Percentiles rank a stretch among this genome's conserved stretches.
These are phyloP conservation scores for Girardia tigrina DNA, from an alignment of 2,888 invertebrate species.

Conservation along the genomic window DNA sequence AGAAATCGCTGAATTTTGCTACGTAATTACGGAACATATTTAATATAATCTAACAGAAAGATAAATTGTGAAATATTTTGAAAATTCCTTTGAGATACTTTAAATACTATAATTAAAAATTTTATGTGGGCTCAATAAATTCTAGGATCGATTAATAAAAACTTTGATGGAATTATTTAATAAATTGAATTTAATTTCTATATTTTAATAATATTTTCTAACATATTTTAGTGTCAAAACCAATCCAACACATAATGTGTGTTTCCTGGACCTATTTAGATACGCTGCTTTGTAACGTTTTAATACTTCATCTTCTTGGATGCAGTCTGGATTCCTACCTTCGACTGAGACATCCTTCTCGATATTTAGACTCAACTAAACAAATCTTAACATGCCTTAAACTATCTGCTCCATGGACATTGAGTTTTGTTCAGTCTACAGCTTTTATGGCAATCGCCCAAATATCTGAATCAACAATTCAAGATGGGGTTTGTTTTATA, in stretches of 20 bases:
- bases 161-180: no score
- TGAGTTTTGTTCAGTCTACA: slow-evolving; percentile 34
- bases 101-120: no score
- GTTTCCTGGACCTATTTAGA: slow-evolving; percentile 35
- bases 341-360: slow-evolving; percentile 32
- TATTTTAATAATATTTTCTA: no score
- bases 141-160: no score
- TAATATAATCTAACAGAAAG: no score
- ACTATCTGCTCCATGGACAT: slow-evolving; percentile 34
- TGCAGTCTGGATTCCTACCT: slow-evolving; percentile 28
- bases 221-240: background rate
- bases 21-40: no score
- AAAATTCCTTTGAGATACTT: no score
- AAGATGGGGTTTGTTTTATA: slow-evolving; percentile 33
- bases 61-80: no score
- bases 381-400: slow-evolving; percentile 31
- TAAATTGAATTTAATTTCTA: no score
- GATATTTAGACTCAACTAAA: slow-evolving; percentile 30
- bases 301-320: slow-evolving; percentile 29
- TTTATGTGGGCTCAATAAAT: no score
- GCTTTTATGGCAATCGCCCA: slow-evolving; percentile 33
- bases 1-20: no score
- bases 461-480: slow-evolving; percentile 25
- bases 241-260: slow-evolving; percentile 24
- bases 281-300: slow-evolving; percentile 33